Conservation (phyloP, 2,888 invertebrate species). For the Adineta ricciae region DNA sequence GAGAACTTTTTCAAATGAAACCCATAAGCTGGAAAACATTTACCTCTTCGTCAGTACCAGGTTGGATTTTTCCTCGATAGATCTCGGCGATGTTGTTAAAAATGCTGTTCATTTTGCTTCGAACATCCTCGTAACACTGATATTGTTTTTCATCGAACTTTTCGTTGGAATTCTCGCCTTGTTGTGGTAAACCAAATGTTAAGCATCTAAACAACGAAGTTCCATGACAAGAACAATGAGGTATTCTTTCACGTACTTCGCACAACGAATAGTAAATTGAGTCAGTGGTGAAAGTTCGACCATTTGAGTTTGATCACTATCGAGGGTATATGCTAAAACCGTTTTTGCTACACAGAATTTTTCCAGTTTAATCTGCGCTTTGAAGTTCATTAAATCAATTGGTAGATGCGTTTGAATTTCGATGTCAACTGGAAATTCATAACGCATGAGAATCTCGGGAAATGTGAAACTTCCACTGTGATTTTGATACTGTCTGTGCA, state of each 20-base stretch:
- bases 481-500: slow-evolving; percentile 25
- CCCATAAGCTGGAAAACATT: too few relatives aligned
- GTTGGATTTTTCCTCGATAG: not conserved
- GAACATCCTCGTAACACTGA: not conserved
- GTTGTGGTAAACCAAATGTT: not conserved
- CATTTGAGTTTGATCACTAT: not conserved
- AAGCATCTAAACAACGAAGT: not conserved
- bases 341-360: slow-evolving; percentile 30
- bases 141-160: slow-evolving; percentile 1
- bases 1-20: not conserved
- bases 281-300: slow-evolving; percentile 31
- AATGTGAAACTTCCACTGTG: slow-evolving; percentile 31
- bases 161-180: not conserved
- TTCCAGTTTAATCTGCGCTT: slow-evolving; percentile 27
- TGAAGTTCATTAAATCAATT: slow-evolving; percentile 13
- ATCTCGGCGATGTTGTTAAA: not conserved
- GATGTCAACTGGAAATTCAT: slow-evolving; percentile 33
- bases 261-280: slow-evolving; percentile 21
- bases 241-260: not conserved
- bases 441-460: slow-evolving; percentile 30
- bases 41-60: not conserved
- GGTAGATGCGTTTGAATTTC: slow-evolving; percentile 25
- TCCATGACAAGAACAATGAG: not conserved
- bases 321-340: slow-evolving; percentile 16
- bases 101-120: not conserved